phyloP scores from a whole-genome alignment of 2,888 invertebrate species.

The Monochamus alternatus region DNA sequence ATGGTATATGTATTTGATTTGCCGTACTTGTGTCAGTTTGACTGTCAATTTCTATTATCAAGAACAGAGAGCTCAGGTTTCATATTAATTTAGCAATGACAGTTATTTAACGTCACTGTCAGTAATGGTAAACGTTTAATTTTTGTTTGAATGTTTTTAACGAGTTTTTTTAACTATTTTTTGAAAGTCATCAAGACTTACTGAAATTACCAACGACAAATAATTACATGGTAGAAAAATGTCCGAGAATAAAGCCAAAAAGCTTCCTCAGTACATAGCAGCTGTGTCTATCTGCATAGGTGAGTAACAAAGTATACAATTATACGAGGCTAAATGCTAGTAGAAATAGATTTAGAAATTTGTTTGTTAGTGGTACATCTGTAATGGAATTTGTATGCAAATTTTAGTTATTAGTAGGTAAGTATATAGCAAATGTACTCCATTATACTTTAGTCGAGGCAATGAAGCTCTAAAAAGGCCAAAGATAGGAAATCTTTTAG shows the following conservation, averaged over 20 bases:
- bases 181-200: neutral
- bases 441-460: too few species aligned
- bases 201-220: neutral
- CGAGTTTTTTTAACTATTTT: neutral
- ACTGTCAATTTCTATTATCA: too few species aligned
- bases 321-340: too few species aligned
- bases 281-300: slow-evolving; percentile 69
- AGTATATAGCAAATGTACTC: too few species aligned
- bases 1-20: too few species aligned
- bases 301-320: neutral
- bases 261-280: slow-evolving; percentile 78
- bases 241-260: slow-evolving; percentile 61
- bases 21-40: too few species aligned
- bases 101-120: neutral
- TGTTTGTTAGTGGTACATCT: neutral
- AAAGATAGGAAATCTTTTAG: too few species aligned
- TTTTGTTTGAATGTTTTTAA: neutral
- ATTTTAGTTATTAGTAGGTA: too few species aligned
- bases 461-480: too few species aligned
- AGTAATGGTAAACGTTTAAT: neutral
- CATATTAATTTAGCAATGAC: too few species aligned
- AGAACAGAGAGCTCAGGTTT: too few species aligned
- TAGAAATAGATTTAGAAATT: neutral
- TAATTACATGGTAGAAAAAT: neutral
- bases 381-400: too few species aligned